These are phyloP conservation scores for Temnopleurus reevesii DNA, from an alignment of 53 echinoderm and acorn worm species.

Conservation along the genomic window DNA sequence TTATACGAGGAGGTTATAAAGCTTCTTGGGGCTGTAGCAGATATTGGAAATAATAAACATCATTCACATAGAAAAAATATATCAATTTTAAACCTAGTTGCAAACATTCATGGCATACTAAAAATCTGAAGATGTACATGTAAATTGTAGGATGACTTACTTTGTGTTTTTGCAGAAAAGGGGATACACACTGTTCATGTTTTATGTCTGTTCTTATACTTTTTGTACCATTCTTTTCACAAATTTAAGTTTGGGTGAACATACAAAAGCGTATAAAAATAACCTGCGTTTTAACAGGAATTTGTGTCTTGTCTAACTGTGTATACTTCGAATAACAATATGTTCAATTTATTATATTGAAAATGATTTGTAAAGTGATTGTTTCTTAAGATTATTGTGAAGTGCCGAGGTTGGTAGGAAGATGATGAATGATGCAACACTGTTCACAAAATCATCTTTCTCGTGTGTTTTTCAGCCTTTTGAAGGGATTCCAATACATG, in stretches of 20 bases:
- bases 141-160: no score
- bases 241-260: background rate
- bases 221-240: background rate
- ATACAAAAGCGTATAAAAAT: background rate
- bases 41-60: no score
- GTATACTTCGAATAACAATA: background rate
- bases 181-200: background rate
- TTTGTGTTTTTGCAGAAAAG: no score
- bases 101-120: no score
- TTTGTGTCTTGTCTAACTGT: constrained; percentile 9
- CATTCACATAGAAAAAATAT: no score
- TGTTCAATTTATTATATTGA: background rate
- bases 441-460: background rate
- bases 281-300: constrained; percentile 9
- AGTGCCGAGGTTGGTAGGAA: background rate
- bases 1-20: background rate
- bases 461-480: background rate
- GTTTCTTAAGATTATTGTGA: background rate
- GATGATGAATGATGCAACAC: background rate
- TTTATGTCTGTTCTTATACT: background rate
- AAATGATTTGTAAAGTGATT: background rate
- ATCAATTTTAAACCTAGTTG: no score
- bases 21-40: background rate
- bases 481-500: background rate
- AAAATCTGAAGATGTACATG: no score